Evolutionary conservation across 2,888 invertebrate genomes (phyloP).

Genomic region (Ashinkailepas kermadecensis): DNA sequence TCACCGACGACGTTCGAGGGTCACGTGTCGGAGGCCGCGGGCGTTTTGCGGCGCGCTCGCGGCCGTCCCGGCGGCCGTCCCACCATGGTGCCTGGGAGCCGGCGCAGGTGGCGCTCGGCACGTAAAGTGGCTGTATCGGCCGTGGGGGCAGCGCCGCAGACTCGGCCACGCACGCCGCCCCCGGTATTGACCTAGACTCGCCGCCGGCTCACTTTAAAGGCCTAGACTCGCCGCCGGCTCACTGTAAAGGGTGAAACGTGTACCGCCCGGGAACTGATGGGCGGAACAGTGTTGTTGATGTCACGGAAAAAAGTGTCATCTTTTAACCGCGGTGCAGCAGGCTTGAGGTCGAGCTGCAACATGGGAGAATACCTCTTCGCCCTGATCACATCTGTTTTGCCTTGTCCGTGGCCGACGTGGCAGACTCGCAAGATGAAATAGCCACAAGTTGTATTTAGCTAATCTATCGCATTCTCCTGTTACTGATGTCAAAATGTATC

Average conservation of each 20-base stretch:
- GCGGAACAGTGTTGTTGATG: too few species aligned
- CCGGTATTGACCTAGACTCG: neutral
- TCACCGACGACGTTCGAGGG: neutral
- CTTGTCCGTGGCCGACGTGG: too few species aligned
- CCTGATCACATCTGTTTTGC: too few species aligned
- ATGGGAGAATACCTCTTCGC: too few species aligned
- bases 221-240: neutral
- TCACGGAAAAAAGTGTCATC: too few species aligned
- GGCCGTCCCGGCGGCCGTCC: neutral
- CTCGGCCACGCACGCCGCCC: neutral
- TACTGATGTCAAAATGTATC: too few species aligned
- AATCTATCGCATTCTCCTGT: too few species aligned
- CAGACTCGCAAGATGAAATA: too few species aligned
- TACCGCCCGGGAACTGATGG: neutral
- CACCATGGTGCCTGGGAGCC: neutral
- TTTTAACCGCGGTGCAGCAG: too few species aligned
- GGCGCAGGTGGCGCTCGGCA: neutral
- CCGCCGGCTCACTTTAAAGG: neutral
- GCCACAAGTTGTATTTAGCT: too few species aligned
- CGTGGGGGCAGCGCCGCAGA: neutral
- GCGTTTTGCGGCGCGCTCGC: neutral
- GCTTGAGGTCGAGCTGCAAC: too few species aligned
- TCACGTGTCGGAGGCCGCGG: neutral
- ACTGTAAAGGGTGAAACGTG: neutral
- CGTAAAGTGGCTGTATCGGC: neutral